These are phyloP conservation scores for Dasyurus viverrinus DNA, from an alignment of 2,113 vertebrate genomes.

Conservation along the genomic window DNA sequence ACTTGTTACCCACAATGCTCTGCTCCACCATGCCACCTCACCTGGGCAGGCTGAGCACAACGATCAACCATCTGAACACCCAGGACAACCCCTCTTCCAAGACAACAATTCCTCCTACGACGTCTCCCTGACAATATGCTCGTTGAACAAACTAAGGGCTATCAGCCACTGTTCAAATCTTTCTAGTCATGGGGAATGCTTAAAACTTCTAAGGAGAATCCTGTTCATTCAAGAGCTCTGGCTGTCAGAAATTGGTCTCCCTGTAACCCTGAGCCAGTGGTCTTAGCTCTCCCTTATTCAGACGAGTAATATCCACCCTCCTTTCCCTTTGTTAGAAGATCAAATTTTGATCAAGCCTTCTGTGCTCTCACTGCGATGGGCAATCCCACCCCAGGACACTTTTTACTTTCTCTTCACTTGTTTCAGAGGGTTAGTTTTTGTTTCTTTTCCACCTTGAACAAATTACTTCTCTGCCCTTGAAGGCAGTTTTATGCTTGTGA, in stretches of 20 bases:
- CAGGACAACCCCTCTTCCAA: too few relatives aligned
- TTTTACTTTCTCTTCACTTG: neutral
- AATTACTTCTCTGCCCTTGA: neutral
- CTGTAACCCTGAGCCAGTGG: neutral
- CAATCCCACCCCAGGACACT: neutral
- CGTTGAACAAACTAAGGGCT: too few relatives aligned
- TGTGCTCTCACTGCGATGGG: neutral
- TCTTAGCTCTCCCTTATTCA: neutral
- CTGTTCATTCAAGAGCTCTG: neutral
- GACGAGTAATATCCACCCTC: neutral
- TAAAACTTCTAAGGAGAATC: neutral
- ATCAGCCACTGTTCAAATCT: neutral
- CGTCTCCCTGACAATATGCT: neutral
- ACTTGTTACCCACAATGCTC: neutral
- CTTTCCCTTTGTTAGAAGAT: neutral
- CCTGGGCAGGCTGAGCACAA: neutral
- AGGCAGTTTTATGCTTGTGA: neutral
- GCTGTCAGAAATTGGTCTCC: neutral
- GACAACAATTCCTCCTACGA: neutral
- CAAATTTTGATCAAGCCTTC: neutral
- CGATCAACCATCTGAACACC: neutral
- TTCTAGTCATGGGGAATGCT: neutral
- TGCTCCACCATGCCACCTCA: neutral
- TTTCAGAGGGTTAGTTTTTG: neutral
- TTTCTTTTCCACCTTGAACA: neutral